Base-by-base conservation (phyloP, 2,113 vertebrate genomes). In the Stictonetta naevosa region DNA sequence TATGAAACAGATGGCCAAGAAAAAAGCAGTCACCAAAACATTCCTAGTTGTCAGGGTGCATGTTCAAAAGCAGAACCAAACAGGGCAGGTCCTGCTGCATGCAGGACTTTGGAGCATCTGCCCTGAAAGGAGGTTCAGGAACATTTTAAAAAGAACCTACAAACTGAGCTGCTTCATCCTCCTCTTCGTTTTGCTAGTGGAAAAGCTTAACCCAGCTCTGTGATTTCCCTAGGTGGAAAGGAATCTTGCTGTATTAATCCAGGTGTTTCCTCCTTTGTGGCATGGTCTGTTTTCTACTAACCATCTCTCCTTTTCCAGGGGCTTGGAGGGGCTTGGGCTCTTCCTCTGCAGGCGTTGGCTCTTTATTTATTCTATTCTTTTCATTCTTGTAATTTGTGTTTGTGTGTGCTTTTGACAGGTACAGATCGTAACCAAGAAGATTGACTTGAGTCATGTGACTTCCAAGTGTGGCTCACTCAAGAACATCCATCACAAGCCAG, bases 381-480 rank as follows among this genome's bases (percentile, higher is more conserved):
- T 79, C 44, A 26, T 78, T 64, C 26, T 34, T 91, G 71, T 95
- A 91, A 82, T 31, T 93, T 93, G 3, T 97, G 28, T 92, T 15
- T 80, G 86, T 93, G 8, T 95, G 33, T 90, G 42, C 77, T 96
- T 87, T 59, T 90, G 38, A 34, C 97, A 99, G 99, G 86, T 99
- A 84, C 99, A 99, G 80, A 99, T 99, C 83, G 98, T 99, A 97
- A 98, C 98, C 93, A 99, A 99, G 98, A 99, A 99, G 98, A 98
- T 99, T 3, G 99, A 99, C 92, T 71, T 99, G 97, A 99, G 99
- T 97, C 99, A 99, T 63, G 93, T 99, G 95, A 99, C 99, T 83
- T 97, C 99, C 55, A 99, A 99, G 95, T 99, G 99, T 96, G 98
- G 98, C 84, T 99, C 99, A 0, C 98, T 99, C 97, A 99, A 98